These are phyloP conservation scores for Porites divaricata DNA, from an alignment of 92 coral and sea anemone genomes.

Conservation along the genomic window DNA sequence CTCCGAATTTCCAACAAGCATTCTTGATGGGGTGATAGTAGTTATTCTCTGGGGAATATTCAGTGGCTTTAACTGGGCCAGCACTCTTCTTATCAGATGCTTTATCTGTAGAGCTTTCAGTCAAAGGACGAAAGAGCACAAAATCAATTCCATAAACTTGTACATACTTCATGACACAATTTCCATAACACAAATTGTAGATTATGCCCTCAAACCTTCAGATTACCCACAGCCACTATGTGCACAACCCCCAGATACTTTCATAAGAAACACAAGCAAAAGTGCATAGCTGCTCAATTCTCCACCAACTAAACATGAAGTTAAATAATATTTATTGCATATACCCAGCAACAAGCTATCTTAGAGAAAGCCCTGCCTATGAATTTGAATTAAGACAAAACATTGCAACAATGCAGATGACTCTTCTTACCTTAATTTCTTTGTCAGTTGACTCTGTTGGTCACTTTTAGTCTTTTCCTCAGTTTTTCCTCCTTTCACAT, in stretches of 20 bases:
- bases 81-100: background rate
- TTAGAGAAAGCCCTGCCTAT: too few relatives aligned
- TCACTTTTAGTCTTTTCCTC: slow-evolving; percentile 44
- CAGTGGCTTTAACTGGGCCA: slow-evolving; percentile 70
- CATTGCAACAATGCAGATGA: background rate
- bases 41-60: slow-evolving; percentile 92
- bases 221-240: background rate
- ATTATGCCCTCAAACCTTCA: background rate
- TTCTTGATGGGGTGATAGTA: slow-evolving; percentile 88
- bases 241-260: too few relatives aligned
- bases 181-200: too few relatives aligned
- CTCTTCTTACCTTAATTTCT: slow-evolving; percentile 42
- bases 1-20: slow-evolving; percentile 97
- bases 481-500: slow-evolving; percentile 39
- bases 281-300: too few relatives aligned
- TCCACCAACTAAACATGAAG: too few relatives aligned
- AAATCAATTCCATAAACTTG: background rate
- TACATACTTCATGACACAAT: too few relatives aligned
- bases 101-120: slow-evolving; percentile 17
- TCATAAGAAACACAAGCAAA: too few relatives aligned
- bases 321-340: too few relatives aligned
- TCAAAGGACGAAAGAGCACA: background rate
- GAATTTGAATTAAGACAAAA: background rate
- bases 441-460: slow-evolving; percentile 10
- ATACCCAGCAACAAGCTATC: too few relatives aligned